Evolutionary conservation across 1,140 invertebrate genomes (phyloP), one percentile per base, ranked within the genome.

Genomic region (Pseudachorutes palmiensis): DNA sequence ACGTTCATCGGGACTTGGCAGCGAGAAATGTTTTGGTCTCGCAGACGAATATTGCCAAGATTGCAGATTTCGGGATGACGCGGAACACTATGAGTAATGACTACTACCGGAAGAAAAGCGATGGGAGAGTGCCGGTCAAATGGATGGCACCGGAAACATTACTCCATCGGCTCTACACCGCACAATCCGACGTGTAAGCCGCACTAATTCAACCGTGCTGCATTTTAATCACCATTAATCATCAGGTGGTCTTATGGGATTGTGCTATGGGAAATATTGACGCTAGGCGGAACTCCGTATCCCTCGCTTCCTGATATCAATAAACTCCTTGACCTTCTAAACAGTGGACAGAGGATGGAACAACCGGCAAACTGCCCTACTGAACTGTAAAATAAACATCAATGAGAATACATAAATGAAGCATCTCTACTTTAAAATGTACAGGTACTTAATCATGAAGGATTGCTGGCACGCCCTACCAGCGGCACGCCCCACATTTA

Each of bases 131-230:
- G 66, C 94, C 95, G 2, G 91, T 99, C 1, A 97, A 98, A 80
- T 99, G 97, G 97, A 99, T 99, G 97, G 94, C 96, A 0, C 94
- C 95, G 0, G 97, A 99, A 79, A 93, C 95, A 0, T 79, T 99
- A 5, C 95, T 94, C 76, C 89, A 94, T 71, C 86, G 94, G 75
- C 12, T 96, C 26, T 98, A 97, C 77, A 97, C 95, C 1, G 89
- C 90, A 24, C 90, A 97, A 79, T 94, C 90, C 74, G 96, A 99
- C 80, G 93, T 98, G 86, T 91, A 79, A 85, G n/a, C n/a, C n/a
- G n/a, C n/a, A n/a, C n/a, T n/a, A n/a, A n/a, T n/a, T n/a, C n/a
- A n/a, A n/a, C n/a, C n/a, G n/a, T n/a, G n/a, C n/a, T n/a, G n/a
- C n/a, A n/a, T n/a, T n/a, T n/a, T n/a, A n/a, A n/a, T n/a, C n/a